Conservation (phyloP, 2,797 vertebrate species). For the Amblyopsis hoosieri region DNA sequence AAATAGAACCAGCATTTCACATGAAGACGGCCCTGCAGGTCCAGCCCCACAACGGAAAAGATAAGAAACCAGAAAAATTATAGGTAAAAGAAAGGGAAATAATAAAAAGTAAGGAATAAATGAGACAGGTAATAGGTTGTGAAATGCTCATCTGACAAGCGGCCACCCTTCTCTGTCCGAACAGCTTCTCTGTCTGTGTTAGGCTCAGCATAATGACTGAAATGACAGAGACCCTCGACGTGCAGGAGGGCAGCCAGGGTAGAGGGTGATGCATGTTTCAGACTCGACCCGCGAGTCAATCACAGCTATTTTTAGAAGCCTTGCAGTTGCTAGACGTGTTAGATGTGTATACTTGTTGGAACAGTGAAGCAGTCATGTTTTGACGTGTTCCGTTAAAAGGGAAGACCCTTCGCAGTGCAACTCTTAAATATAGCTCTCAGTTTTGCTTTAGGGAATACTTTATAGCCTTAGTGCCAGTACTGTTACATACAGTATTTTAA, state of each 20-base stretch:
- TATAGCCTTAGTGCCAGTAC: conserved; percentile 35
- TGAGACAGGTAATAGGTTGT: conserved; percentile 44
- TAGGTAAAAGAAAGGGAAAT: conserved; percentile 18
- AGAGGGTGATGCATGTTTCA: conserved; percentile 43
- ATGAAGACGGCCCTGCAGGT: conserved; percentile 6
- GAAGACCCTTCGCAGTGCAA: too few species aligned
- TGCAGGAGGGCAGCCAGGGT: conserved; percentile 54
- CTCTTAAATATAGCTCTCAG: conserved; percentile 21
- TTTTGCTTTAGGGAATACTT: conserved; percentile 32
- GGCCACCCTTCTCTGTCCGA: conserved; percentile 51
- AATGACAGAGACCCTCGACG: conserved; percentile 68
- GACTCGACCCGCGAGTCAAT: conserved; percentile 71
- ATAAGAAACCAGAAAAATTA: conserved; percentile 8
- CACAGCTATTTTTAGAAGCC: conserved; percentile 47
- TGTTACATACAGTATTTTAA: conserved; percentile 52
- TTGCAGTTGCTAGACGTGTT: conserved; percentile 17
- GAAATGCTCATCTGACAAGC: conserved; percentile 56
- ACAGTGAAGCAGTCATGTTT: conserved; percentile 5
- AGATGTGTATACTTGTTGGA: conserved; percentile 24
- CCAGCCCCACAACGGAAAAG: neutral
- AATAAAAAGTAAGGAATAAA: conserved; percentile 28
- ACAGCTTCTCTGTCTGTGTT: conserved; percentile 76
- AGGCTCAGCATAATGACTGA: conserved; percentile 79
- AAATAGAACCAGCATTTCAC: neutral
- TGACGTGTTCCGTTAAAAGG: neutral